phyloP scores from a whole-genome alignment of 2,113 vertebrate species.

The Scomber scombrus region DNA sequence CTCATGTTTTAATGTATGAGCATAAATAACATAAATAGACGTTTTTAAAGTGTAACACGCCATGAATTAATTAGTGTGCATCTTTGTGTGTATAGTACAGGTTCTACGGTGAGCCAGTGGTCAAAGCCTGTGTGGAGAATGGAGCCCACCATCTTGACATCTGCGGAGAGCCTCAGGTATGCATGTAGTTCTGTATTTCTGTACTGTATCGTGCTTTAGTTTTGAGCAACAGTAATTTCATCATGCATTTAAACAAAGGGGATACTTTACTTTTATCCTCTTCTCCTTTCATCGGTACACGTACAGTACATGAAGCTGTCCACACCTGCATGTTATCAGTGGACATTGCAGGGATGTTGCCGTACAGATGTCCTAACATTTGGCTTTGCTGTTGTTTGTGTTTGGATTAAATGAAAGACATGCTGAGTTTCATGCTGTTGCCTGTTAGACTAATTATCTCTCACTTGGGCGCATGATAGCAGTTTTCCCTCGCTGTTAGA shows the following conservation, averaged over 20 bases:
- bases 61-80: not conserved
- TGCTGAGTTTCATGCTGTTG: constrained; percentile 47
- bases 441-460: constrained; percentile 47
- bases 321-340: not conserved
- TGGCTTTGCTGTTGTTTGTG: constrained; percentile 21
- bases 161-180: constrained; percentile 95
- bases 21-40: not conserved
- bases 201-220: not conserved
- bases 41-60: not conserved
- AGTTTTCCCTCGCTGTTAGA: constrained; percentile 2
- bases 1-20: not conserved
- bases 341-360: not conserved
- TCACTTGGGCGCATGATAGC: constrained; percentile 24
- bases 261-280: too few relatives aligned
- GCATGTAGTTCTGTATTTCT: not conserved
- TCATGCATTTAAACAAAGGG: too few relatives aligned
- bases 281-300: too few relatives aligned
- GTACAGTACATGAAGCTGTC: too few relatives aligned
- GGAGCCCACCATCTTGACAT: constrained; percentile 94
- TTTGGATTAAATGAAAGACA: constrained; percentile 45
- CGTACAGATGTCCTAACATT: constrained; percentile 15
- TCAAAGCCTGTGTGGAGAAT: constrained; percentile 95
- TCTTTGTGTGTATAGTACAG: constrained; percentile 87
- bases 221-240: too few relatives aligned
- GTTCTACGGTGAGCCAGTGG: constrained; percentile 93